Base-by-base conservation (phyloP, 1,140 invertebrate species). In the Colletes gigas region DNA sequence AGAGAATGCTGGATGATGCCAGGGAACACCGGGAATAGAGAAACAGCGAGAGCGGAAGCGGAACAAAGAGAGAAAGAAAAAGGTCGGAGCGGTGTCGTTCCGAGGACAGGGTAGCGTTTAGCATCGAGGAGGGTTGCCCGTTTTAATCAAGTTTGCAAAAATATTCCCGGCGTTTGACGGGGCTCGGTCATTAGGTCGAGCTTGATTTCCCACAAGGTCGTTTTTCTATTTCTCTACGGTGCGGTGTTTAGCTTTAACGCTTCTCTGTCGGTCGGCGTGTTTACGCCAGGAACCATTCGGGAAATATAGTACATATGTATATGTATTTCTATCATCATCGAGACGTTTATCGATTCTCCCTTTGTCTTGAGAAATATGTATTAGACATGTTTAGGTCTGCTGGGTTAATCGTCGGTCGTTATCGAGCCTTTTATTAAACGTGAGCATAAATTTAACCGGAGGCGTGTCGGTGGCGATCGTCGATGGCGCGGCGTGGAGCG, bases 101-200 rank as follows among this genome's bases (percentile, higher is more conserved):
- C 70, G 54, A 84, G 10, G 68, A 83, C 54, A 80, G 57, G 60
- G 52, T 15, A 17, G 19, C 66, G 63, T 85, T 78, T 59, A 71
- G 50, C 70, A 54, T 30, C 55, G 69, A 54, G 57, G 72, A 71
- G 30, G 63, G 69, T 60, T 77, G 70, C 74, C 74, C 71, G 79
- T 83, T 86, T 88, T 88, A 88, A 89, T 88, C 85, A 87, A 87
- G 66, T 87, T 88, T 75, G 74, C 54, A 81, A 85, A 89, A 88
- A 89, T 86, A 65, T 85, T 81, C 39, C 69, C 41, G 62, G 12
- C 60, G 59, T 47, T 66, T 59, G 62, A 39, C 19, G 47, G 4
- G 15, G 74, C 44, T 50, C 62, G 62, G 63, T 63, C 74, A 81
- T 83, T 87, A 87, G 71, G 60, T 66, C 50, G 52, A 78, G 65